These are phyloP conservation scores for Xerus inauris DNA, from an alignment of 2,113 vertebrate species.

Conservation along the genomic window DNA sequence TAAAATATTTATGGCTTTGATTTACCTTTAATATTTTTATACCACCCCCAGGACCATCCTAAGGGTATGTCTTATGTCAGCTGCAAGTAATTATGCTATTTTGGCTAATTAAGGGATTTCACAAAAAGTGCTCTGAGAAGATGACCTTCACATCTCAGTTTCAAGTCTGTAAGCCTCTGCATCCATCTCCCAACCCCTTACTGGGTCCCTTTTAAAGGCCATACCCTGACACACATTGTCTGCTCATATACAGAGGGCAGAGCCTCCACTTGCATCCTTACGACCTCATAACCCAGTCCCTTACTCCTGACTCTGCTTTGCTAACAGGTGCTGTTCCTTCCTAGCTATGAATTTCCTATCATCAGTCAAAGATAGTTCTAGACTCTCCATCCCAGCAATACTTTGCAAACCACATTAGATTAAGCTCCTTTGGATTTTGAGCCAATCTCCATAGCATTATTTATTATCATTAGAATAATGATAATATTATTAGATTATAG, in stretches of 20 bases:
- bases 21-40: conserved; percentile 23
- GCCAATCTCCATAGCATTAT: not conserved
- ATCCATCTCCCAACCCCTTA: no score
- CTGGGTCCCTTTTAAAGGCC: not conserved
- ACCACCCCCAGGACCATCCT: no score
- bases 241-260: not conserved
- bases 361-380: not conserved
- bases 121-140: not conserved
- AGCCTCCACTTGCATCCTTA: not conserved
- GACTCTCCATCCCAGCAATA: not conserved
- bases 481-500: no score
- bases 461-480: not conserved
- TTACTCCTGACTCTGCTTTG: not conserved
- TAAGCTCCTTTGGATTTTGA: not conserved
- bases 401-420: not conserved
- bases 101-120: not conserved
- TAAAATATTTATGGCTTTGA: not conserved
- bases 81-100: not conserved
- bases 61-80: not conserved
- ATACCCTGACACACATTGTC: not conserved
- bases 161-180: not conserved
- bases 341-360: not conserved
- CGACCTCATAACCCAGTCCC: not conserved
- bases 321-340: not conserved
- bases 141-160: not conserved